These are phyloP conservation scores for Acridotheres tristis DNA, from an alignment of 2,797 vertebrate species.

Conservation along the genomic window DNA sequence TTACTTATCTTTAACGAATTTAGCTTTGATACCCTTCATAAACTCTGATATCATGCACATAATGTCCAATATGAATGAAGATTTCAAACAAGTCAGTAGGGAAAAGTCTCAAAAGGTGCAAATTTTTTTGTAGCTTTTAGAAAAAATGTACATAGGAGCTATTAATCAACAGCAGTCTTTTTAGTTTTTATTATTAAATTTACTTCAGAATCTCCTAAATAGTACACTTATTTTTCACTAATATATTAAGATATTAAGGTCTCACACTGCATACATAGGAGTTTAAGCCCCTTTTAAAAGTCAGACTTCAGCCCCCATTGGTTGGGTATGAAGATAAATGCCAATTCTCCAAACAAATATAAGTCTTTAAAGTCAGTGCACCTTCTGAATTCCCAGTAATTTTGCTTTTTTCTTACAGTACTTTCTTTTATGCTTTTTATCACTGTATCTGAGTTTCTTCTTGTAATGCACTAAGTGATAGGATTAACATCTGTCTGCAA, in stretches of 20 bases:
- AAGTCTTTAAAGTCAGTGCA: background rate
- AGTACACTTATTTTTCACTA: background rate
- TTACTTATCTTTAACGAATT: constrained; percentile 82
- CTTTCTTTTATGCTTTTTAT: background rate
- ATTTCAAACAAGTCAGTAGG: constrained; percentile 88
- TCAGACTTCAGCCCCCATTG: background rate
- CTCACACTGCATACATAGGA: background rate
- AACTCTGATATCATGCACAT: constrained; percentile 84
- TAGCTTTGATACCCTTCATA: constrained; percentile 85
- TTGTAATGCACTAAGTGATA: background rate
- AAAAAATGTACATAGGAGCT: background rate
- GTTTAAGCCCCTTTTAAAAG: background rate
- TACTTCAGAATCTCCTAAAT: background rate
- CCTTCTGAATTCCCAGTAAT: background rate
- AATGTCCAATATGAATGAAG: constrained; percentile 94
- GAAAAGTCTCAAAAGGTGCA: constrained; percentile 81
- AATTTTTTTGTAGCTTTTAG: background rate
- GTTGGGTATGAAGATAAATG: background rate
- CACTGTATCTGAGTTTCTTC: background rate
- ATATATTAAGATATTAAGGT: background rate
- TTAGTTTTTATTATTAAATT: background rate
- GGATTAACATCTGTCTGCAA: background rate
- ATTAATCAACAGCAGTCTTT: background rate
- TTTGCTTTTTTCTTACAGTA: background rate
- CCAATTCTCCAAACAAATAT: background rate